Evolutionary conservation across 2,113 vertebrate species (phyloP).

Genomic region (Mohoua ochrocephala): DNA sequence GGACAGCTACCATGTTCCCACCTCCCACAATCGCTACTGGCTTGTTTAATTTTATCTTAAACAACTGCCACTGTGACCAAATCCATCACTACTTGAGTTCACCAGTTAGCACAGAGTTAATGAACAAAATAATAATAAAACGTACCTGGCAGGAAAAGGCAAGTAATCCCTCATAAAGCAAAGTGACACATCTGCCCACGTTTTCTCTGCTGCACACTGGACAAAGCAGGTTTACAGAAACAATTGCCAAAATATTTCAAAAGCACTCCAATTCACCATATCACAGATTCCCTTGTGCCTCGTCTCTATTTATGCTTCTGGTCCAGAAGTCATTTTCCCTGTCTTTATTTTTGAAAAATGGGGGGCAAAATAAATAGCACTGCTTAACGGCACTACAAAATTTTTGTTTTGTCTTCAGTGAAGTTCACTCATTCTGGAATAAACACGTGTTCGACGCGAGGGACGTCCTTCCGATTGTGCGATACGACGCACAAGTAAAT

Average conservation of each 20-base stretch:
- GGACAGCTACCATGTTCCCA: not conserved
- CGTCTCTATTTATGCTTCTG: not conserved
- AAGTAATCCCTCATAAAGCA: not conserved
- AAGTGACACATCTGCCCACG: not conserved
- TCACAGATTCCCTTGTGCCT: not conserved
- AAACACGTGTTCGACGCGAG: not conserved
- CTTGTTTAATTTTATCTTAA: not conserved
- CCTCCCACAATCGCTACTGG: not conserved
- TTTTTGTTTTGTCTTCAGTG: not conserved
- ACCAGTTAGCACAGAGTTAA: not conserved
- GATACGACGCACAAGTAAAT: slow-evolving; percentile 48
- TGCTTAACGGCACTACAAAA: not conserved
- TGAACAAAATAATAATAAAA: not conserved
- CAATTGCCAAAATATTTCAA: not conserved
- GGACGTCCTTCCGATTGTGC: not conserved
- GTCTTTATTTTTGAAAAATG: not conserved
- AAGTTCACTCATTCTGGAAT: slow-evolving; percentile 48
- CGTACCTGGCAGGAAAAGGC: not conserved
- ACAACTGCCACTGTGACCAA: not conserved
- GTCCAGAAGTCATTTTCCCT: not conserved
- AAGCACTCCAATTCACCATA: not conserved
- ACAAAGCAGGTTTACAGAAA: not conserved
- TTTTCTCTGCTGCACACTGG: not conserved
- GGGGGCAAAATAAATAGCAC: not conserved
- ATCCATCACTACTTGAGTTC: not conserved